A percentile compares a stretch with the other conserved stretches of the same genome.
These are phyloP conservation scores for Capromys pilorides DNA, from an alignment of 2,797 vertebrate species.

Conservation along the genomic window DNA sequence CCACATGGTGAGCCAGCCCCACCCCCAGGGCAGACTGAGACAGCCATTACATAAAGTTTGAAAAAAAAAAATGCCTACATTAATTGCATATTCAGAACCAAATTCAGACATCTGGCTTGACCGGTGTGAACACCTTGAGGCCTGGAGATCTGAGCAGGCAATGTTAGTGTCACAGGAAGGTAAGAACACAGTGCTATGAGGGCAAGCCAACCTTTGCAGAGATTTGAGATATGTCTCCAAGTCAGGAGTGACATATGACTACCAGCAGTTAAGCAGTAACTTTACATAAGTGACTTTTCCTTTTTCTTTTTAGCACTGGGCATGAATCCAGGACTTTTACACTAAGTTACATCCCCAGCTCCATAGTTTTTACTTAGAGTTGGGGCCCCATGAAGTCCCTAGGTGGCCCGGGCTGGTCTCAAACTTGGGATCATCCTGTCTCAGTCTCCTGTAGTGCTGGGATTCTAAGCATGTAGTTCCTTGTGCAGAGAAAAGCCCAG, in stretches of 20 bases:
- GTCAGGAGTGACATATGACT: constrained; percentile 7
- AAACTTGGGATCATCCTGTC: neutral
- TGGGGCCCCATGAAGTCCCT: neutral
- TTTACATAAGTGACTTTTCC: neutral
- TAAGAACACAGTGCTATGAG: neutral
- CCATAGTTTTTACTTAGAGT: neutral
- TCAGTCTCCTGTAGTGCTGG: neutral
- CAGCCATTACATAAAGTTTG: too few relatives aligned
- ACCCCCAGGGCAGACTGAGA: too few relatives aligned
- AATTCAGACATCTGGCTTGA: constrained; percentile 3
- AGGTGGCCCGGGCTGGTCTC: neutral
- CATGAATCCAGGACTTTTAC: neutral
- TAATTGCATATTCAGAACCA: constrained; percentile 9
- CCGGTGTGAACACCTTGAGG: neutral
- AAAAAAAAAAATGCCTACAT: constrained; percentile 43
- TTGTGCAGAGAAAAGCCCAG: constrained; percentile 37
- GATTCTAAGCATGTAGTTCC: neutral
- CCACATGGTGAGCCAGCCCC: too few relatives aligned
- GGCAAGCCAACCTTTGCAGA: neutral
- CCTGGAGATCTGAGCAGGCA: neutral
- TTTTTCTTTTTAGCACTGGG: neutral
- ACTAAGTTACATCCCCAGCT: neutral
- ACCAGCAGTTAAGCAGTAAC: neutral
- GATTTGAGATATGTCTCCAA: constrained; percentile 27
- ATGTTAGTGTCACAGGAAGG: neutral